These are phyloP conservation scores for Drosophila peninsularis DNA, from an alignment of 2,888 invertebrate genomes.

Conservation along the genomic window DNA sequence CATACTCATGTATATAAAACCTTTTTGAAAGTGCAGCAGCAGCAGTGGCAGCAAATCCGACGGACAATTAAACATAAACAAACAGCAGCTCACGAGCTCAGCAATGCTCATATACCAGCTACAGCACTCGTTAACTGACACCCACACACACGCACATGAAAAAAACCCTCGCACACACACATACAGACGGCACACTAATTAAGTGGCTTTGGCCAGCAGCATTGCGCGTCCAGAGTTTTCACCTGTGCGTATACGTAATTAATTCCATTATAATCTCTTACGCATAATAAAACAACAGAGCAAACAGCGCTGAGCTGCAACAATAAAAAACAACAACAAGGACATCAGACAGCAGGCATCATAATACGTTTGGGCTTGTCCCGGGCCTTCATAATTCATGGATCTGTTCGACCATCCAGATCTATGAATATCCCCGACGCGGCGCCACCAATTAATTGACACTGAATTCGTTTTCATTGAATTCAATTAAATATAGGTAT, in stretches of 20 bases:
- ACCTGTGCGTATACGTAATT: slow-evolving; percentile 78
- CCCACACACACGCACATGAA: slow-evolving; percentile 4
- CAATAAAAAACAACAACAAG: slow-evolving; percentile 7
- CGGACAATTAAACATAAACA: slow-evolving; percentile 70
- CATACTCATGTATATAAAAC: neutral
- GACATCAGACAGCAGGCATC: slow-evolving; percentile 37
- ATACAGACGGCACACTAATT: slow-evolving; percentile 47
- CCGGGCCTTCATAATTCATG: slow-evolving; percentile 1
- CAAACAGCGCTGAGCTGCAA: slow-evolving; percentile 40
- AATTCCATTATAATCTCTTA: slow-evolving; percentile 78
- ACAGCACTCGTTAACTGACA: slow-evolving; percentile 28
- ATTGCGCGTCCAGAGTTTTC: slow-evolving; percentile 38
- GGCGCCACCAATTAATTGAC: slow-evolving; percentile 68
- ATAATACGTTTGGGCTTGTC: slow-evolving; percentile 36
- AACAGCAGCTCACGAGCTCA: slow-evolving; percentile 44
- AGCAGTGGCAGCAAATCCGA: slow-evolving; percentile 40
- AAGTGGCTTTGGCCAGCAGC: slow-evolving; percentile 49
- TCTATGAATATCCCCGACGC: slow-evolving; percentile 35
- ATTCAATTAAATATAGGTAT: slow-evolving; percentile 51
- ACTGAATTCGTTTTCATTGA: slow-evolving; percentile 62
- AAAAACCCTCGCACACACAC: slow-evolving; percentile 3
- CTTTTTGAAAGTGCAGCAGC: slow-evolving; percentile 9
- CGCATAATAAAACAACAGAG: slow-evolving; percentile 72
- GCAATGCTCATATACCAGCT: slow-evolving; percentile 23
- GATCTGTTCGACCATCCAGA: slow-evolving; percentile 10